These are phyloP conservation scores for Heterochromis multidens DNA, from an alignment of 2,113 vertebrate species.

Conservation along the genomic window DNA sequence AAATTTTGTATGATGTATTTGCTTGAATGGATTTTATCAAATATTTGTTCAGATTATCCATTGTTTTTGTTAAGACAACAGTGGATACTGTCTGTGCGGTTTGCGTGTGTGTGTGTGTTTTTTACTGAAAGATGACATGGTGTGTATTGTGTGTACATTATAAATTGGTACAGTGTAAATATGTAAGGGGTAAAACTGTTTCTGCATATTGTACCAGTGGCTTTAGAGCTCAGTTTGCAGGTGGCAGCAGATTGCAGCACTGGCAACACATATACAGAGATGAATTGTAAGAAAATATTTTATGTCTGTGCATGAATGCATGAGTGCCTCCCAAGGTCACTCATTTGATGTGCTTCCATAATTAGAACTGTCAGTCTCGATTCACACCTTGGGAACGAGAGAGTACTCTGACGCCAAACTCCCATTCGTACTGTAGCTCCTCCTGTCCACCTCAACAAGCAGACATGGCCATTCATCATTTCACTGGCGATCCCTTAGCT, in stretches of 20 bases:
- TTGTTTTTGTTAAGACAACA: background rate
- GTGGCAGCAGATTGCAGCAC: conserved; percentile 16
- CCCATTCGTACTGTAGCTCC: conserved; percentile 51
- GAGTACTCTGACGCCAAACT: conserved; percentile 23
- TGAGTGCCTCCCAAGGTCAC: conserved; percentile 57
- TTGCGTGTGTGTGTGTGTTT: background rate
- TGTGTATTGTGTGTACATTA: background rate
- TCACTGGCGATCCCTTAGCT: conserved; percentile 54
- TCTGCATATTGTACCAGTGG: conserved; percentile 29
- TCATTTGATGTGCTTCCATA: conserved; percentile 45
- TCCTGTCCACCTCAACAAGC: conserved; percentile 62
- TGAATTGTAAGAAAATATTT: conserved; percentile 25
- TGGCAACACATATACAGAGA: background rate
- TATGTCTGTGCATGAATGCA: background rate
- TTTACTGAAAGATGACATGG: background rate
- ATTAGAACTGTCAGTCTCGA: conserved; percentile 53
- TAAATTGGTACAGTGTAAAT: background rate
- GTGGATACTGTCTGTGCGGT: background rate
- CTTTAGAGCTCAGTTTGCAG: conserved; percentile 8
- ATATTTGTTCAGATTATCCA: conserved; percentile 2
- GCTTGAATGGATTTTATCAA: background rate
- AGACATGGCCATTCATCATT: conserved; percentile 65
- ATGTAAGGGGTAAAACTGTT: background rate
- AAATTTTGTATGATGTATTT: background rate
- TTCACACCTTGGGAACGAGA: conserved; percentile 33